phyloP scores from a whole-genome alignment of 30 jellyfish, hydroid and myxozoan genomes.

The Nemopilema nomurai region DNA sequence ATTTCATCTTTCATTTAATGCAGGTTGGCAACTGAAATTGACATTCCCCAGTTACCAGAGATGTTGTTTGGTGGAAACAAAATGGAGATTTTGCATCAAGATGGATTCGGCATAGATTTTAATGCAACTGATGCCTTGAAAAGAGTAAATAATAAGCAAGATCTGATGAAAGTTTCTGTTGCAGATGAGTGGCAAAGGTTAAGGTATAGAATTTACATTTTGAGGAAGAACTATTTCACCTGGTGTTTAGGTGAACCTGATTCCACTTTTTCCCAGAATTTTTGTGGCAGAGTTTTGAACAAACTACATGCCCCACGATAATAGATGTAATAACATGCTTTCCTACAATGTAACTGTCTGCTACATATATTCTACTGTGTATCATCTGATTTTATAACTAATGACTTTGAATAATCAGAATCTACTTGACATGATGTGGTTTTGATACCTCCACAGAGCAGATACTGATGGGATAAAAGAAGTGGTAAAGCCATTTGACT shows the following conservation, averaged over 20 bases:
- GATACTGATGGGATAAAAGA: conserved; percentile 79
- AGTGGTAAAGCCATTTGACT: conserved; percentile 90
- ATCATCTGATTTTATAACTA: no score
- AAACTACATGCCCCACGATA: no score
- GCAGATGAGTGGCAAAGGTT: conserved; percentile 95
- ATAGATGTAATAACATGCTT: no score
- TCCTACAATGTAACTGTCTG: no score
- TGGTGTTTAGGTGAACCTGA: no score
- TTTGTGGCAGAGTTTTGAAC: no score
- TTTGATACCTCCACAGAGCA: conserved; percentile 57
- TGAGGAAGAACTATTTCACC: no score
- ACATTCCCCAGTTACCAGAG: conserved; percentile 91
- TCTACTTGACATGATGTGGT: not conserved
- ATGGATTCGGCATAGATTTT: conserved; percentile 79
- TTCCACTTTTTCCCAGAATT: no score
- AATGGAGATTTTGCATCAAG: conserved; percentile 53
- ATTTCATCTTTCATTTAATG: not conserved
- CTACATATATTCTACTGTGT: no score
- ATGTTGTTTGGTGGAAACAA: conserved; percentile 85
- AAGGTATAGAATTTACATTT: no score
- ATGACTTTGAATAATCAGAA: not conserved
- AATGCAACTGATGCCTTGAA: conserved; percentile 88
- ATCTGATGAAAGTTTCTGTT: conserved; percentile 90
- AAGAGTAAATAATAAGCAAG: conserved; percentile 81
- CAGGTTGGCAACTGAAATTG: conserved; percentile 76